Evolutionary conservation across 2,113 vertebrate species (phyloP).

Genomic region (Tetrao urogallus): DNA sequence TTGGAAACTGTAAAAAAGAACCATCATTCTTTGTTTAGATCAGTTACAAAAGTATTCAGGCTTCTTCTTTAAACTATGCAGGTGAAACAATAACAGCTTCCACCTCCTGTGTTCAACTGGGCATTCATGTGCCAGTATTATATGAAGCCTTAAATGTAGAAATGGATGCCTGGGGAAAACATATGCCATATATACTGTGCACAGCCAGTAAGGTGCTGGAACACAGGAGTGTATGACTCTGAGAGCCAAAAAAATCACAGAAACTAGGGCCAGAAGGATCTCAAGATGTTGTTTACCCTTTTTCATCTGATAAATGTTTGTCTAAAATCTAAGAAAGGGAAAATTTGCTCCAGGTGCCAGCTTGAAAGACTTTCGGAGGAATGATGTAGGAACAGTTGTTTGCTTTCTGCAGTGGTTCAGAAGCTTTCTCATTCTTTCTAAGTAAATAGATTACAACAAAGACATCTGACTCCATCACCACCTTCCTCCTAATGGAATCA

Average conservation of each 20-base stretch:
- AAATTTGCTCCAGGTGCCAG: conserved; percentile 9
- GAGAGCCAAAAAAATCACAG: neutral
- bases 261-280: neutral
- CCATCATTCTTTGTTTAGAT: neutral
- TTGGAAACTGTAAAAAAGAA: neutral
- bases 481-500: conserved; percentile 33
- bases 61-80: neutral
- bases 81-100: neutral
- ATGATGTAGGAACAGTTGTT: conserved; percentile 27
- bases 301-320: conserved; percentile 23
- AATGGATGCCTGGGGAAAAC: neutral
- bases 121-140: neutral
- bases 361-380: conserved; percentile 25
- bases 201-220: neutral
- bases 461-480: conserved; percentile 31
- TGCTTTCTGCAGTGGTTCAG: conserved; percentile 22
- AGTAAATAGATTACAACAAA: conserved; percentile 47
- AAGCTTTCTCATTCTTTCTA: neutral
- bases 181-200: neutral
- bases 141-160: neutral
- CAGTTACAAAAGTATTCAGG: neutral
- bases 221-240: neutral
- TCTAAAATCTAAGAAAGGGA: conserved; percentile 2
- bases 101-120: neutral
- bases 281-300: conserved; percentile 11